Evolutionary conservation across 1,140 invertebrate species (phyloP).

Genomic region (Tetramorium parvispinum): DNA sequence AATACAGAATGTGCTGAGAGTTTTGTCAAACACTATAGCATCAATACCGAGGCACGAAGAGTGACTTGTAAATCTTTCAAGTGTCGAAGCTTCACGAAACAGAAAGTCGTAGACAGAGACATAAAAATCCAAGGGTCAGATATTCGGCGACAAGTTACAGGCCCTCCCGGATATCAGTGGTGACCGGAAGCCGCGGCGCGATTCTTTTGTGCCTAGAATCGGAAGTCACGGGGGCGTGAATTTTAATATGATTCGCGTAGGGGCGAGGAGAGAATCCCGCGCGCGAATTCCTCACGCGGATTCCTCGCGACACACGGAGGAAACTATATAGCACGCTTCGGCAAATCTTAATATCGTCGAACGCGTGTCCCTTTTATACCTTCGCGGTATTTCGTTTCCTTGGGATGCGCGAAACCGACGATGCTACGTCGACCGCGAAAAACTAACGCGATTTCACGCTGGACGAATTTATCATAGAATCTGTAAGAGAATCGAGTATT

Average conservation of each 20-base stretch:
- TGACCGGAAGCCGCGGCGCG: slow-evolving; percentile 40
- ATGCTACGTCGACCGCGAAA: slow-evolving; percentile 13
- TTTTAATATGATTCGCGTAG: slow-evolving; percentile 47
- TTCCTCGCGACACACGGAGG: neutral
- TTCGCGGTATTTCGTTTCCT: slow-evolving; percentile 24
- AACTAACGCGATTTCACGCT: slow-evolving; percentile 40
- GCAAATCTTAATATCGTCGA: slow-evolving; percentile 49
- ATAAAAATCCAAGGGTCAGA: neutral
- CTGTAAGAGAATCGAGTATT: neutral
- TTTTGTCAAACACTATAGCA: no score
- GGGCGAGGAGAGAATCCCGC: neutral
- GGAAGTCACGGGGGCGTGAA: slow-evolving; percentile 30
- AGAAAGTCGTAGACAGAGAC: no score
- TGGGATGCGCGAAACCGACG: neutral
- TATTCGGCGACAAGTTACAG: neutral
- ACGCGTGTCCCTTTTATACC: slow-evolving; percentile 9
- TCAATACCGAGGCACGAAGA: neutral
- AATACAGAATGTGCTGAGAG: no score
- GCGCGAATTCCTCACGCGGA: slow-evolving; percentile 15
- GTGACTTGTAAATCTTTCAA: neutral
- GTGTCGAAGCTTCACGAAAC: neutral
- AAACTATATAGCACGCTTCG: slow-evolving; percentile 32
- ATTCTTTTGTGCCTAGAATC: slow-evolving; percentile 35
- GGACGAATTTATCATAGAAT: slow-evolving; percentile 18
- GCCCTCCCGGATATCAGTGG: slow-evolving; percentile 3